phyloP scores from a whole-genome alignment of 2,797 vertebrate genomes.

The Hydrophis major region DNA sequence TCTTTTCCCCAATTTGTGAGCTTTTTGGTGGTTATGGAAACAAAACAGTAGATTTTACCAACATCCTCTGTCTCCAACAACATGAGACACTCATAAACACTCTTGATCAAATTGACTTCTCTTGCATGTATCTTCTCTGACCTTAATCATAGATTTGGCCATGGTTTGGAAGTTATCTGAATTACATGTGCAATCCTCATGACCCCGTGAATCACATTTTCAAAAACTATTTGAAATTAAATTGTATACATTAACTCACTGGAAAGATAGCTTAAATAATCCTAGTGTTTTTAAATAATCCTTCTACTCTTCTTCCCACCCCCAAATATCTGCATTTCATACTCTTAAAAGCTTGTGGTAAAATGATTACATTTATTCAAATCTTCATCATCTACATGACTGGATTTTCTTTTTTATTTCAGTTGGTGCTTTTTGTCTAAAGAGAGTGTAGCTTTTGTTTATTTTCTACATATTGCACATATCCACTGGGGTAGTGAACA shows the following conservation, averaged over 20 bases:
- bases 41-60: not conserved
- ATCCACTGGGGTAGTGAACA: conserved; percentile 39
- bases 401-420: conserved; percentile 52
- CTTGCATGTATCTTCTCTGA: not conserved
- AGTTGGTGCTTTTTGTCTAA: conserved; percentile 58
- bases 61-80: not conserved
- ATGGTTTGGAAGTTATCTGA: not conserved
- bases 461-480: not conserved
- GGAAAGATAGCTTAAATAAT: conserved; percentile 10
- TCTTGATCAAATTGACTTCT: not conserved
- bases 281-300: not conserved
- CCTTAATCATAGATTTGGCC: not conserved
- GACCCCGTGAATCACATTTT: conserved; percentile 43
- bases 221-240: conserved; percentile 20
- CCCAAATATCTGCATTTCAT: conserved; percentile 43
- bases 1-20: not conserved
- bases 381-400: conserved; percentile 54
- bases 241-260: conserved; percentile 23
- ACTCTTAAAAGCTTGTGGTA: conserved; percentile 22
- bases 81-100: not conserved
- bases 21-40: not conserved
- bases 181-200: conserved; percentile 10
- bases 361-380: conserved; percentile 42
- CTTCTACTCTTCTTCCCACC: not conserved
- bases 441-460: conserved; percentile 14